phyloP scores from a whole-genome alignment of 2,113 vertebrate genomes.

The Isurus oxyrinchus region DNA sequence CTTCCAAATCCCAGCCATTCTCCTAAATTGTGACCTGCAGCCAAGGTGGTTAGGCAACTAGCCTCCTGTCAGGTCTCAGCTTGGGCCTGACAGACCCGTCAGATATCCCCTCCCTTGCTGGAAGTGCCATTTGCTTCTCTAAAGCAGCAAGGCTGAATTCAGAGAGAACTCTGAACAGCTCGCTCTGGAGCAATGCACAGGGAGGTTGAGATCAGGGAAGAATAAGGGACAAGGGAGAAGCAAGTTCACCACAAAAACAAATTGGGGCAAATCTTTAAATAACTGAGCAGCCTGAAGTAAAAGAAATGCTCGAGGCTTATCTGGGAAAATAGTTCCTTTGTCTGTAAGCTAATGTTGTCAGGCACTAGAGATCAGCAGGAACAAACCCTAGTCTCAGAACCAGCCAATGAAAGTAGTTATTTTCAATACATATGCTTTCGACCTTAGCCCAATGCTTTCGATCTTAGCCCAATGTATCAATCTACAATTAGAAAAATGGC shows the following conservation, averaged over 20 bases:
- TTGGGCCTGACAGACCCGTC: not conserved
- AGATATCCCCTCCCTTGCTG: not conserved
- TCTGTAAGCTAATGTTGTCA: too few species aligned
- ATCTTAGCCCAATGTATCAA: not conserved
- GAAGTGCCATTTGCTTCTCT: not conserved
- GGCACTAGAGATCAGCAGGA: too few species aligned
- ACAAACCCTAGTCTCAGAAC: not conserved
- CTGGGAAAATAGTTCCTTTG: too few species aligned
- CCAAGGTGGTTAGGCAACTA: too few species aligned
- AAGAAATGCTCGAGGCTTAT: too few species aligned
- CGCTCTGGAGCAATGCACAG: not conserved
- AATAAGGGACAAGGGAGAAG: not conserved
- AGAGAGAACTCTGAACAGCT: not conserved
- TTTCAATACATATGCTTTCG: not conserved
- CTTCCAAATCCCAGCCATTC: not conserved
- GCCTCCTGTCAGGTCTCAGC: not conserved
- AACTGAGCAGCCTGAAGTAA: too few species aligned
- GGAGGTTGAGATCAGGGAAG: not conserved
- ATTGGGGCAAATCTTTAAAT: not conserved
- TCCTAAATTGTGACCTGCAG: too few species aligned
- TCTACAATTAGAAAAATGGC: not conserved
- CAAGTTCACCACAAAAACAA: not conserved
- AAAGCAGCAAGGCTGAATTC: not conserved
- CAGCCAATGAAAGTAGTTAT: not conserved
- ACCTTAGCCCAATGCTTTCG: not conserved